phyloP scores from a whole-genome alignment of 2,797 vertebrate species.

The Falco berigora region DNA sequence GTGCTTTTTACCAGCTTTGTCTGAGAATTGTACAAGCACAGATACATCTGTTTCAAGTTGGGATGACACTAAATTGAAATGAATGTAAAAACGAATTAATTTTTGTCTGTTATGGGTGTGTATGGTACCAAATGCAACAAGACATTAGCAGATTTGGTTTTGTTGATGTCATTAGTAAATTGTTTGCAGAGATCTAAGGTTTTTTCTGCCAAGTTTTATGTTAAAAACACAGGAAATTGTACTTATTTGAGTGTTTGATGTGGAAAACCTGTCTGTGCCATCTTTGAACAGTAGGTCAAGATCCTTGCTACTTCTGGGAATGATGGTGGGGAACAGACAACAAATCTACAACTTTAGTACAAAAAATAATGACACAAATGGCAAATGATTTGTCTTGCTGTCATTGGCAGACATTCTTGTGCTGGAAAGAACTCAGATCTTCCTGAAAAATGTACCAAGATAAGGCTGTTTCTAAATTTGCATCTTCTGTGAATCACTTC shows the following conservation, averaged over 20 bases:
- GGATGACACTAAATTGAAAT: constrained; percentile 10
- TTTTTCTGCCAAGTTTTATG: background rate
- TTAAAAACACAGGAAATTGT: background rate
- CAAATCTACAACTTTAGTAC: background rate
- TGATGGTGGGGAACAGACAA: background rate
- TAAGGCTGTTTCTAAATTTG: background rate
- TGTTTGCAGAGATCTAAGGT: background rate
- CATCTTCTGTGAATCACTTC: background rate
- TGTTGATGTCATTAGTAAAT: background rate
- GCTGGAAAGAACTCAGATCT: background rate
- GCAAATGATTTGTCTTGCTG: background rate
- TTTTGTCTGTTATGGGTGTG: background rate
- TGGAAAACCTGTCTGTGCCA: background rate
- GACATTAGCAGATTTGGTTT: background rate
- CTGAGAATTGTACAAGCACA: background rate
- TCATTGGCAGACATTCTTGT: background rate
- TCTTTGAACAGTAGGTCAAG: background rate
- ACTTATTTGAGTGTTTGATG: background rate
- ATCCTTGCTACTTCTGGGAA: background rate
- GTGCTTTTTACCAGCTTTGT: constrained; percentile 22
- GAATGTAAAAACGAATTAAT: background rate
- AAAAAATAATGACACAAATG: constrained; percentile 23
- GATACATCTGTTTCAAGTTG: background rate
- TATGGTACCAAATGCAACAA: background rate
- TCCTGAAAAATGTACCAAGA: background rate